Base-by-base conservation (phyloP, 1,140 invertebrate species). In the Nixonia krombeini region DNA sequence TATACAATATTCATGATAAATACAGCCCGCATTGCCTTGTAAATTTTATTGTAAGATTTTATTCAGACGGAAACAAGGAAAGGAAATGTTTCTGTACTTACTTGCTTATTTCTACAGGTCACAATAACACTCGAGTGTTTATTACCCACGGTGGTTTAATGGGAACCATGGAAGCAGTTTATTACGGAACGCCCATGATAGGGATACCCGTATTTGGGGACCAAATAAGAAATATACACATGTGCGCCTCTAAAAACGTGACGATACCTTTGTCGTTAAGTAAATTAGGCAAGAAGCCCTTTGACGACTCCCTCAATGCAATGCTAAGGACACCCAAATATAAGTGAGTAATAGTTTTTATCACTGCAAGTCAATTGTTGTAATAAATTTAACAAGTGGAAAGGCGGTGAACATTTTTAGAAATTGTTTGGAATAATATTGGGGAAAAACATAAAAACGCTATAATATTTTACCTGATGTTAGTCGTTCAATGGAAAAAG, bases 131-230 rank as follows among this genome's bases (percentile, higher is more conserved):
- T 0, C 86, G 86, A 67, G 52, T 89, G 1, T 91, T 91, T 63
- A 87, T 91, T 15, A 89, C 87, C 6, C 89, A 91, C 62, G 89
- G 89, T 31, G 90, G 90, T 0, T 78, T 88, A 7, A 79, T 90
- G 4, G 89, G 89, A 17, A 78, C 86, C 0, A 82, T 86, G 59
- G 90, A 91, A 74, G 85, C 88, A 0, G 65, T 90, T 7, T 84
- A 87, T 21, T 85, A 84, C 25, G 86, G 83, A 4, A 86, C 88
- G 4, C 89, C 90, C 0, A 81, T 91, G 18, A 74, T 92, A 44
- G 87, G 86, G 17, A 82, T 91, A 42, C 90, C 90, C 5, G 73
- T 91, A 4, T 86, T 87, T 28, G 83, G 81, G 2, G 90, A 92
- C 63, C 90, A 90, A 73, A 72, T 75, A 29, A 78, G 81, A 25